Evolutionary conservation across 2,888 invertebrate genomes (phyloP).

Genomic region (Plebejus melissa): DNA sequence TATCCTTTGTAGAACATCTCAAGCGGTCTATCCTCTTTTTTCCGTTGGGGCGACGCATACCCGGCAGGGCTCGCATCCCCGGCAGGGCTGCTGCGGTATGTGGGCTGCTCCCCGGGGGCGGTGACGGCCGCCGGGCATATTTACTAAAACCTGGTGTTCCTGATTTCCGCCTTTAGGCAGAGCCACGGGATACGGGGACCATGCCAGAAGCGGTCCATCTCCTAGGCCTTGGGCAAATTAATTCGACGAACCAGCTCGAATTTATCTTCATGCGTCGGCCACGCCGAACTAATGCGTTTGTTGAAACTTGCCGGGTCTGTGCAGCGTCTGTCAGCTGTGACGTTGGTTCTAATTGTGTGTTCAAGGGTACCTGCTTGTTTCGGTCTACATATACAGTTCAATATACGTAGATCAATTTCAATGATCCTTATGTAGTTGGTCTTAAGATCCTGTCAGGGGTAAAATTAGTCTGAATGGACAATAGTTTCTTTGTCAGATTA

Average conservation of each 20-base stretch:
- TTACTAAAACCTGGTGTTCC: too few species aligned
- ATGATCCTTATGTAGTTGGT: background rate
- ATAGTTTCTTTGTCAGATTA: background rate
- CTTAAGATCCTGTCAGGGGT: background rate
- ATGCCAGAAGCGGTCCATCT: too few species aligned
- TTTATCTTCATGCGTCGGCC: background rate
- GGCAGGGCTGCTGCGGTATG: too few species aligned
- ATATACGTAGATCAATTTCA: background rate
- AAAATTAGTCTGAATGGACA: background rate
- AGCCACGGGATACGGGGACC: too few species aligned
- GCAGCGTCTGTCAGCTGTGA: constrained; percentile 8
- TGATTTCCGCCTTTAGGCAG: too few species aligned
- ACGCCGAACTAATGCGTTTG: constrained; percentile 3
- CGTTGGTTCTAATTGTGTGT: constrained; percentile 9
- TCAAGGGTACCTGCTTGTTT: constrained; percentile 1
- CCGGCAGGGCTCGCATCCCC: too few species aligned
- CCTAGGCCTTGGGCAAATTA: background rate
- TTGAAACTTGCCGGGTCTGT: constrained; percentile 18
- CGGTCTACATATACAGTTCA: background rate
- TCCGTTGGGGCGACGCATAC: too few species aligned
- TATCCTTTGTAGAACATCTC: too few species aligned
- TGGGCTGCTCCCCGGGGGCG: too few species aligned
- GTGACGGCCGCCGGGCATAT: too few species aligned
- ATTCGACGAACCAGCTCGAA: background rate
- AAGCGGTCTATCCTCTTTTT: too few species aligned